These are phyloP conservation scores for Epinotia brunnichana DNA, from an alignment of 2,888 invertebrate genomes.

Conservation along the genomic window DNA sequence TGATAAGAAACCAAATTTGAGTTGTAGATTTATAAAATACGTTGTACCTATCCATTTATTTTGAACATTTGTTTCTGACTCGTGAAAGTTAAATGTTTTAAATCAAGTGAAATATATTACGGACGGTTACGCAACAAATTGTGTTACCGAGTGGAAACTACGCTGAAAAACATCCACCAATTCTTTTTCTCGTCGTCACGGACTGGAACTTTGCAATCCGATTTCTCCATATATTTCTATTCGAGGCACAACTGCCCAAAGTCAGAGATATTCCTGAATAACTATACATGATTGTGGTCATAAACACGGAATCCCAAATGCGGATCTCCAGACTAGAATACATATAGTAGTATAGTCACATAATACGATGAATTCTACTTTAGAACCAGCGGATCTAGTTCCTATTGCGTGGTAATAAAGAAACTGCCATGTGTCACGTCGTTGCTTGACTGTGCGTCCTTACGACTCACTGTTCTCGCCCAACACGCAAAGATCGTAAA, in stretches of 20 bases:
- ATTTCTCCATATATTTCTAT: slow-evolving; percentile 29
- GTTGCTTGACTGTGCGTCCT: slow-evolving; percentile 49
- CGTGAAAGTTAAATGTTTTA: slow-evolving; percentile 3
- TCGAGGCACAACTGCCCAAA: slow-evolving; percentile 14
- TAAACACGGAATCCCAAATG: slow-evolving; percentile 54
- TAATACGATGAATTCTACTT: slow-evolving; percentile 11
- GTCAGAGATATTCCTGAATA: slow-evolving; percentile 35
- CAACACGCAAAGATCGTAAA: slow-evolving; percentile 57
- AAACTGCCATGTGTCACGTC: slow-evolving; percentile 31
- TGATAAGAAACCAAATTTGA: neutral
- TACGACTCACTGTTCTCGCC: slow-evolving; percentile 52
- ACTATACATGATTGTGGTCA: slow-evolving; percentile 43
- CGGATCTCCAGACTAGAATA: slow-evolving; percentile 44
- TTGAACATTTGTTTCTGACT: slow-evolving; percentile 2
- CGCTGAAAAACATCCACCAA: slow-evolving; percentile 25
- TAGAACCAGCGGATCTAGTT: slow-evolving; percentile 12
- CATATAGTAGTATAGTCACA: neutral
- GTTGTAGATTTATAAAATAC: neutral
- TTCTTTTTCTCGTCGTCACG: slow-evolving; percentile 17
- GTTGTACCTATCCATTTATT: neutral
- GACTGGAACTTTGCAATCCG: slow-evolving; percentile 16
- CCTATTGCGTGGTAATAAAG: slow-evolving; percentile 25
- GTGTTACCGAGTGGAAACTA: slow-evolving; percentile 14
- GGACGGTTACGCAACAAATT: slow-evolving; percentile 1
- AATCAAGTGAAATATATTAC: slow-evolving; percentile 26